Evolutionary conservation across 2,888 invertebrate genomes (phyloP), one percentile per base, ranked within the genome.

Genomic region (Oscheius myriophilus): DNA sequence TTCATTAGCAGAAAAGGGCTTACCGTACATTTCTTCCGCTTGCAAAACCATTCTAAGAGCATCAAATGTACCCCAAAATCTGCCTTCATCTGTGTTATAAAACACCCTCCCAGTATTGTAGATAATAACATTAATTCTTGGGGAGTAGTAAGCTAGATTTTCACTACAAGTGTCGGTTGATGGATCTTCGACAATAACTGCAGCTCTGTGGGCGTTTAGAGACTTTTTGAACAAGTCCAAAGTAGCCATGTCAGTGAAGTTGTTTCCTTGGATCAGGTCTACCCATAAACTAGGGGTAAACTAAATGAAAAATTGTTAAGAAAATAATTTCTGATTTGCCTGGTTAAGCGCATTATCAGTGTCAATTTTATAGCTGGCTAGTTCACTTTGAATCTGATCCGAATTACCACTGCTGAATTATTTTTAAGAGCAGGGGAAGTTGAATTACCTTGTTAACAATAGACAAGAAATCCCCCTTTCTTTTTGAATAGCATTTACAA

Each of bases 21-120:
- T 25, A 59, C 61, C 61, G 12, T 43, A 25, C 61, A 61, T 61
- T 46, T 61, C 61, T 61, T 51, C 61, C 12, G 61, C 61, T 18
- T n/a, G 33, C 18, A 61, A 49, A 11, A 61, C 39, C 61, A 61
- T 61, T 61, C 61, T 45, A 11, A 61, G 49, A 23, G 61, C 61
- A 46, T 61, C 61, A 46, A 45, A 61, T 23, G 61, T 49, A 7
- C 46, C 61, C 61, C 61, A 61, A 33, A 61, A 61, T 2, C 45
- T 6, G 11, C 61, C 61, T 9, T 61, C 61, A 6, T 49, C 61
- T 7, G 61, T 43, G n/a, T 26, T 26, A 25, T 61, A 61, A 21
- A 61, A 61, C 1, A 61, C 61, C 45, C 61, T 61, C n/a, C 61
- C 61, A n/a, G 49, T 46, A 16, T 61, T 61, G 33, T 46, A 61